These are phyloP conservation scores for Cyanocitta stelleri DNA, from an alignment of 2,113 vertebrate genomes.

Conservation along the genomic window DNA sequence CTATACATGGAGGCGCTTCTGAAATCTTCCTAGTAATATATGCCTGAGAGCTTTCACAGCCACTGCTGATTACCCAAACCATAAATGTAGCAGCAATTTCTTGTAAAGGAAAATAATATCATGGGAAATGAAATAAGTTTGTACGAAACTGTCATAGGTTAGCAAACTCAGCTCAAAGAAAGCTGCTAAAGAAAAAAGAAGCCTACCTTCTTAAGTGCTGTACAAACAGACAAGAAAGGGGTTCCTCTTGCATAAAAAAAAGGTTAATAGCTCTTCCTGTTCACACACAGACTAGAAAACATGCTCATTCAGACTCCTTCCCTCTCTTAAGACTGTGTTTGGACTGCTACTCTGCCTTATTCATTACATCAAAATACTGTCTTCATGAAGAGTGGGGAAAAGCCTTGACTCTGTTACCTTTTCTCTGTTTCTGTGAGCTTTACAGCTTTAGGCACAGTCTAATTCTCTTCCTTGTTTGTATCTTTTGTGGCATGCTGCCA, in stretches of 20 bases:
- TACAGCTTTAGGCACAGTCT: neutral
- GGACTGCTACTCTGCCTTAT: neutral
- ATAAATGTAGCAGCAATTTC: neutral
- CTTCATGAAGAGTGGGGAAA: neutral
- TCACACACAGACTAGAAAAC: neutral
- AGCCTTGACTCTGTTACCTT: neutral
- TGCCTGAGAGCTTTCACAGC: neutral
- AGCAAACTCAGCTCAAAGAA: neutral
- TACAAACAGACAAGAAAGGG: neutral
- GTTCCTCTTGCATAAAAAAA: neutral
- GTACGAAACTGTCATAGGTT: too few relatives aligned
- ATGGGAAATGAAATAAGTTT: neutral
- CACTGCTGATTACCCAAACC: neutral
- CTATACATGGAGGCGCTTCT: neutral
- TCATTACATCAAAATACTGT: neutral
- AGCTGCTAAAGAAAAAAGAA: neutral
- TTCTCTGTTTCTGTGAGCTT: neutral
- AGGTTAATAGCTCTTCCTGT: neutral
- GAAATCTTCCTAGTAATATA: neutral
- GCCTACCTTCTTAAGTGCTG: neutral
- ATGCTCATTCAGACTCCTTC: neutral
- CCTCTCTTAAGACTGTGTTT: neutral
- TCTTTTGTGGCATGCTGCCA: neutral
- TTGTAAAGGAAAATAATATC: neutral
- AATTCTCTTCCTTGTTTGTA: neutral